Conservation (phyloP, 2,797 vertebrate species). For the Sitta carolinensis region DNA sequence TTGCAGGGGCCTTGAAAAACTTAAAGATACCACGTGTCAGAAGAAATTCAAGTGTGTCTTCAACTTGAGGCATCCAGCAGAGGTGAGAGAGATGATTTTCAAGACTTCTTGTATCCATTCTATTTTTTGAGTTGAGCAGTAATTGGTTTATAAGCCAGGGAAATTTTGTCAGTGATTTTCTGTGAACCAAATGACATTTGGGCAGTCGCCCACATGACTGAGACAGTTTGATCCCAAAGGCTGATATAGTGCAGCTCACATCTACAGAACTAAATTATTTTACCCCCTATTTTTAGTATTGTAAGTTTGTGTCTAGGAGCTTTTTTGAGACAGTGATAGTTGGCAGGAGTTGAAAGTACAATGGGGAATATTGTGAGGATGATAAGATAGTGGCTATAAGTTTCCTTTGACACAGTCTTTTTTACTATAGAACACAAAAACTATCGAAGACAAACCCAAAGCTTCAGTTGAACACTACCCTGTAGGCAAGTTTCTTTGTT, state of each 20-base stretch:
- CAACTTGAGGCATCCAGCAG: neutral
- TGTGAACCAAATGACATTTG: neutral
- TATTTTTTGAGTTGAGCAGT: neutral
- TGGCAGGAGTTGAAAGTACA: neutral
- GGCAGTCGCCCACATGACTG: neutral
- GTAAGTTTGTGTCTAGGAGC: neutral
- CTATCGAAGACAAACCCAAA: neutral
- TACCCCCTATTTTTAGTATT: neutral
- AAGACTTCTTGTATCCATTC: neutral
- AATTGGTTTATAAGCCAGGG: neutral
- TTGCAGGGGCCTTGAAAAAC: neutral
- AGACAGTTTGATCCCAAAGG: neutral
- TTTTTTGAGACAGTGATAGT: neutral
- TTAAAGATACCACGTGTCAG: neutral
- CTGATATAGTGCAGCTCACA: neutral
- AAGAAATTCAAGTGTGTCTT: neutral
- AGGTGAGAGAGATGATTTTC: neutral
- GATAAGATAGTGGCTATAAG: neutral
- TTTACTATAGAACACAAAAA: neutral
- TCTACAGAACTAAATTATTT: neutral
- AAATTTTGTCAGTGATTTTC: neutral
- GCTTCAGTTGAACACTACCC: neutral
- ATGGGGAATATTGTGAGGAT: neutral
- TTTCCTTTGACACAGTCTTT: neutral
- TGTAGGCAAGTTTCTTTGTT: neutral